Conservation (phyloP, 2,797 vertebrate genomes). For the Sitta carolinensis region DNA sequence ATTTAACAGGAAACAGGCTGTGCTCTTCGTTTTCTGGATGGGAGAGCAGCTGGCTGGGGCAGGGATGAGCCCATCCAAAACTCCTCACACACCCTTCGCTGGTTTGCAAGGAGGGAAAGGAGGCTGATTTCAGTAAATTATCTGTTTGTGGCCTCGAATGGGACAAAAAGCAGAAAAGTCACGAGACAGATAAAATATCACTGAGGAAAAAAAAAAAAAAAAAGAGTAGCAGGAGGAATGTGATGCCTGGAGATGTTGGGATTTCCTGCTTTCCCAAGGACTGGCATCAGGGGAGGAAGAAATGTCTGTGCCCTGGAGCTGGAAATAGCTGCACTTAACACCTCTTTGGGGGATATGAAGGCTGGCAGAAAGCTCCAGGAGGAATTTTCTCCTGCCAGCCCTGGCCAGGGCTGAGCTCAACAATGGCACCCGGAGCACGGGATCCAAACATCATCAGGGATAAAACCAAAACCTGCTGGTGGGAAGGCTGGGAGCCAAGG, state of each 20-base stretch:
- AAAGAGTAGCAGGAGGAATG: neutral
- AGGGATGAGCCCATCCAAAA: neutral
- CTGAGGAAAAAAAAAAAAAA: neutral
- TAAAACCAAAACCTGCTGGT: rapidly evolving
- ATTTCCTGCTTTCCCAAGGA: neutral
- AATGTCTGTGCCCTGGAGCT: neutral
- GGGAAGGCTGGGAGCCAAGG: neutral
- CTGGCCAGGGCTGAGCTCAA: neutral
- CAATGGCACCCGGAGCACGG: rapidly evolving
- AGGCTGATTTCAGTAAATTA: neutral
- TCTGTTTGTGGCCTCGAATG: neutral
- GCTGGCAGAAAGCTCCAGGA: neutral
- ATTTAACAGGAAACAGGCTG: slow-evolving; percentile 31
- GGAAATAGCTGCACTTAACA: neutral
- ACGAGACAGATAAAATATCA: neutral
- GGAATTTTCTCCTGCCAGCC: neutral
- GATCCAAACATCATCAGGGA: neutral
- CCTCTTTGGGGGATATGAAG: neutral
- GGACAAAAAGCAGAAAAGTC: neutral
- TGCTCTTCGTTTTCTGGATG: neutral
- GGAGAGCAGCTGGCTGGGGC: neutral
- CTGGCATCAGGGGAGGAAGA: rapidly evolving
- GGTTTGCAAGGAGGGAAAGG: neutral
- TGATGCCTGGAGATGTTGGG: neutral
- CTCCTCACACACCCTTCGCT: neutral